Conservation (phyloP, 2,113 vertebrate species). For the Macquaria australasica region DNA sequence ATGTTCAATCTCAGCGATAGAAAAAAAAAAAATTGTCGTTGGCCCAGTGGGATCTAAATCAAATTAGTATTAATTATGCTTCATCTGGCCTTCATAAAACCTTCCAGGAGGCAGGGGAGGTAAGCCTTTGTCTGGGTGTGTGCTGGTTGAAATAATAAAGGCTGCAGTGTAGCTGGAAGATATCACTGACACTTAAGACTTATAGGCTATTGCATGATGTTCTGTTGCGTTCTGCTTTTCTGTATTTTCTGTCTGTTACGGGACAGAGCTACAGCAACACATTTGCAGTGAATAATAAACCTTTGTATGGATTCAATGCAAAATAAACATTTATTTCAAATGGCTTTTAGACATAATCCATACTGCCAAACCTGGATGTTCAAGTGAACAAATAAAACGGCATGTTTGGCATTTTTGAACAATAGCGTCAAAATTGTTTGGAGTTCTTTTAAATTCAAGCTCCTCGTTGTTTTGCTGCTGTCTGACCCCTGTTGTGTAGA, state of each 20-base stretch:
- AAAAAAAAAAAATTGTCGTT: slow-evolving; percentile 31
- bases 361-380: neutral
- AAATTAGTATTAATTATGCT: slow-evolving; percentile 82
- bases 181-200: slow-evolving; percentile 34
- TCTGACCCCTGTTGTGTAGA: neutral
- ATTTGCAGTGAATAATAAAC: neutral
- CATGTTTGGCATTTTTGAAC: neutral
- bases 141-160: slow-evolving; percentile 66
- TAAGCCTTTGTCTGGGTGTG: slow-evolving; percentile 66
- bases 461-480: neutral
- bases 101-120: slow-evolving; percentile 64
- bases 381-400: neutral
- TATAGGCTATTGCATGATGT: neutral
- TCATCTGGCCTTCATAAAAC: slow-evolving; percentile 77
- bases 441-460: neutral
- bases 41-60: slow-evolving; percentile 71
- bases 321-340: neutral
- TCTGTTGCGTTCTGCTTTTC: neutral
- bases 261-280: neutral
- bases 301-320: neutral
- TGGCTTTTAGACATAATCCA: neutral
- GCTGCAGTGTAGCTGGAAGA: slow-evolving; percentile 39
- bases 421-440: neutral
- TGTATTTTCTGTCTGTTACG: neutral
- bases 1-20: slow-evolving; percentile 44